Base-by-base conservation (phyloP, 2,797 vertebrate species). In the Gambusia yucatana region DNA sequence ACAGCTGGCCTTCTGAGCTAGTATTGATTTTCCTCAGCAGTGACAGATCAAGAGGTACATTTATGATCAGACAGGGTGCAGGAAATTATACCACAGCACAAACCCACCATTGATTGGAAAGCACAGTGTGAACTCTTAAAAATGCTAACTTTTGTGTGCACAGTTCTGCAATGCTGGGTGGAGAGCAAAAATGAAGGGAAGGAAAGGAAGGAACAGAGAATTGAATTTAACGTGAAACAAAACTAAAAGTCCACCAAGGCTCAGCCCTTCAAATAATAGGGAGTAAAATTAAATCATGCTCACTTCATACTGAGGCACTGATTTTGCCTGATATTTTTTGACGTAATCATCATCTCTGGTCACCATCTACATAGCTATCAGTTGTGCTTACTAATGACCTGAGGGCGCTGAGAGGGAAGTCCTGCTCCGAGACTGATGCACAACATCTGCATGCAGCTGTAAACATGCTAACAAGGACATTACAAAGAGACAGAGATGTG, bases 1-100 rank as follows among this genome's bases (percentile, higher is more conserved):
- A 92, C 91, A 92, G 89, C 89, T 93, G 92, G 89, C 78, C 88
- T 80, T 82, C 89, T 77, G 89, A 84, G 91, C 48, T 17, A 69
- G 78, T 90, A 95, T 95, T 79, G 93, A 95, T 94, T 92, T 80
- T 72, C 73, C 88, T 85, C 89, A 80, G 86, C 89, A 82, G 87
- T 90, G 89, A 77, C 86, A 87, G 90, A 94, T 95, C 88, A 92
- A 90, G 88, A 92, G 85, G 72, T 88, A 92, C 87, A 91, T 93
- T 93, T 92, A 93, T 92, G 93, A 92, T 91, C 92, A 91, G 80
- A 86, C 72, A 52, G 89, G 91, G 93, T 79, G 89, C 82, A 78
- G 87, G 87, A 91, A 92, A 92, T 94, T 88, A 93, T 85, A 93
- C 80, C 82, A 77, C 10, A 77, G 88, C 87, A 82, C 86, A 87